A percentile compares a stretch with the other conserved stretches of the same genome.
These are phyloP conservation scores for Bilobella aurantiaca DNA, from an alignment of 1,140 invertebrate species.

Conservation along the genomic window DNA sequence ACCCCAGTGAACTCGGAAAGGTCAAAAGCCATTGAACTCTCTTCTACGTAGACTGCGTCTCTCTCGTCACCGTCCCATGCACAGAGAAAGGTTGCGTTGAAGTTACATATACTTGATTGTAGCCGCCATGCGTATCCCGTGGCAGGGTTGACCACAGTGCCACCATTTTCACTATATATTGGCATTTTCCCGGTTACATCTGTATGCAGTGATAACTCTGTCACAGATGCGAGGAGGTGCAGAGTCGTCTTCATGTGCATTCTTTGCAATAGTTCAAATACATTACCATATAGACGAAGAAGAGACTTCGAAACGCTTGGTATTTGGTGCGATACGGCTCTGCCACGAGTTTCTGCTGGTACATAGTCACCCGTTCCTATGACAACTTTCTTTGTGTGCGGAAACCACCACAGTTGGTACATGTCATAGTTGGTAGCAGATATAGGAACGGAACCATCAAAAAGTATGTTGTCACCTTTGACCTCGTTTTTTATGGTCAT, in stretches of 20 bases:
- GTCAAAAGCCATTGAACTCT: constrained; percentile 15
- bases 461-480: constrained; percentile 12
- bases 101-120: constrained; percentile 12
- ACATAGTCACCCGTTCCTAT: constrained; percentile 3
- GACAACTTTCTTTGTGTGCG: constrained; percentile 1
- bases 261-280: constrained; percentile 12
- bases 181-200: constrained; percentile 15
- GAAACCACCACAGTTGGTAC: constrained; percentile 24
- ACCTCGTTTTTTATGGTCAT: constrained; percentile 14
- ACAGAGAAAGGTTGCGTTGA: constrained; percentile 2
- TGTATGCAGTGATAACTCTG: constrained; percentile 11
- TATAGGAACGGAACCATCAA: constrained; percentile 12
- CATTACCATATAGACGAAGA: no score
- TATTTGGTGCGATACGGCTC: no score
- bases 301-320: no score
- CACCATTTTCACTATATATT: constrained; percentile 16
- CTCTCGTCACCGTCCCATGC: constrained; percentile 11
- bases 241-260: background rate
- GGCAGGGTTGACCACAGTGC: constrained; percentile 17
- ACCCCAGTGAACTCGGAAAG: constrained; percentile 12
- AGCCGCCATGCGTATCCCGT: constrained; percentile 12
- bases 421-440: constrained; percentile 15
- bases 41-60: constrained; percentile 17
- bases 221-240: constrained; percentile 1
- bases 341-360: background rate